A percentile compares a stretch with the other conserved stretches of the same genome.
These are phyloP conservation scores for Platysteira castanea DNA, from an alignment of 2,113 vertebrate species.

Conservation along the genomic window DNA sequence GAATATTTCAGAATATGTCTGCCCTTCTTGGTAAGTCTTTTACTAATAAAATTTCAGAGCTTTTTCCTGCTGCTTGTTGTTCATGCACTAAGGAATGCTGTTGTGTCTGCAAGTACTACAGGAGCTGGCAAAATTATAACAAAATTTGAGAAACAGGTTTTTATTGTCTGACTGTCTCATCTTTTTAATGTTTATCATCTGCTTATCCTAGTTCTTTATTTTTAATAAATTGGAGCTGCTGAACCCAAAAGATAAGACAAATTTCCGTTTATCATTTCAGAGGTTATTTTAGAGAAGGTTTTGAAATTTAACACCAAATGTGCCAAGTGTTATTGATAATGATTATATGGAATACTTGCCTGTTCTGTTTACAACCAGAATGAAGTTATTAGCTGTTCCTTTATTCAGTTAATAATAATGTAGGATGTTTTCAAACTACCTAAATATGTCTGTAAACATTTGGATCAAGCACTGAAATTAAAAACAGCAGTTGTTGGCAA, in stretches of 20 bases:
- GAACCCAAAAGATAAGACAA: neutral
- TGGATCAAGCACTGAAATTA: neutral
- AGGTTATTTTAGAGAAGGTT: neutral
- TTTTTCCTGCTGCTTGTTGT: neutral
- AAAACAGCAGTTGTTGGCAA: neutral
- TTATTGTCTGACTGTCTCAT: neutral
- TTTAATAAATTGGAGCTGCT: neutral
- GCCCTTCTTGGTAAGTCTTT: slow-evolving; percentile 86
- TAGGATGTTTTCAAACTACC: neutral
- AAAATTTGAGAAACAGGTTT: neutral
- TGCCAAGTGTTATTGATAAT: neutral
- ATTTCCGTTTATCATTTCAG: neutral
- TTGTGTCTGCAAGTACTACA: neutral
- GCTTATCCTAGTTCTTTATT: neutral
- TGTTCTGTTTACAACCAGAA: neutral
- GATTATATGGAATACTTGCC: neutral
- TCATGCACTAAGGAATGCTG: neutral
- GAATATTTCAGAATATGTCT: slow-evolving; percentile 97
- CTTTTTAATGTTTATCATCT: neutral
- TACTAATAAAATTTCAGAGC: neutral
- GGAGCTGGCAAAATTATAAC: neutral
- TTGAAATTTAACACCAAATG: neutral
- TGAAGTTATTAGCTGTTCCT: neutral
- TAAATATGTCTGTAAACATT: neutral
- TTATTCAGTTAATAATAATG: neutral